Evolutionary conservation across 2,113 vertebrate species (phyloP).

Genomic region (Tachycineta bicolor): DNA sequence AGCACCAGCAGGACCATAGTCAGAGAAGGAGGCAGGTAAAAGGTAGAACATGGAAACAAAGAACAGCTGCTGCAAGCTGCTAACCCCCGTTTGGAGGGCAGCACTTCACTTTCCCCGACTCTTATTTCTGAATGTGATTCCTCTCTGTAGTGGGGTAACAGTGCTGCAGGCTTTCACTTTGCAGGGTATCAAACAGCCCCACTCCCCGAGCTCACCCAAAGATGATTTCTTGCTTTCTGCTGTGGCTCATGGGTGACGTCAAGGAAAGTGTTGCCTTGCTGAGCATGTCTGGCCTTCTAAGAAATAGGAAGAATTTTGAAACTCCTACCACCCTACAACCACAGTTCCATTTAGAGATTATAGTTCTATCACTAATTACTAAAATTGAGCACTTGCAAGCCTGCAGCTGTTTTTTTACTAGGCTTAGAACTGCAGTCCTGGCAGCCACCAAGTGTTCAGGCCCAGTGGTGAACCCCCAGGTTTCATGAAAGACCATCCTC

Average conservation of each 20-base stretch:
- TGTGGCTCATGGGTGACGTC: neutral
- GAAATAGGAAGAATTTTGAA: neutral
- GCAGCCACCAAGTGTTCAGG: neutral
- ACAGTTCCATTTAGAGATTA: neutral
- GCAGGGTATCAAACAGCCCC: neutral
- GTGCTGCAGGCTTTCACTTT: neutral
- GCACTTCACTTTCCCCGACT: accelerated
- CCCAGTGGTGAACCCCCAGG: accelerated
- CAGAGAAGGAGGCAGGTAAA: neutral
- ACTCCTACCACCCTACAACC: neutral
- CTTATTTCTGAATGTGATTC: neutral
- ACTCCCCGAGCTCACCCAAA: accelerated
- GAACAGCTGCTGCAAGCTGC: neutral
- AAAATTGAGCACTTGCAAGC: neutral
- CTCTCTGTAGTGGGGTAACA: neutral
- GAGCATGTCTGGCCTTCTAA: neutral
- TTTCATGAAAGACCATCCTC: neutral
- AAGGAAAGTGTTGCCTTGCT: neutral
- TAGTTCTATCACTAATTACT: neutral
- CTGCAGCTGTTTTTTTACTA: neutral
- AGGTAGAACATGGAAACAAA: neutral
- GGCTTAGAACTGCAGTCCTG: neutral
- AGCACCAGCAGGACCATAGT: neutral
- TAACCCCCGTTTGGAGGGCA: neutral
- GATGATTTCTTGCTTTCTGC: neutral